phyloP scores from a whole-genome alignment of 2,888 invertebrate species.

The Tridacna crocea region DNA sequence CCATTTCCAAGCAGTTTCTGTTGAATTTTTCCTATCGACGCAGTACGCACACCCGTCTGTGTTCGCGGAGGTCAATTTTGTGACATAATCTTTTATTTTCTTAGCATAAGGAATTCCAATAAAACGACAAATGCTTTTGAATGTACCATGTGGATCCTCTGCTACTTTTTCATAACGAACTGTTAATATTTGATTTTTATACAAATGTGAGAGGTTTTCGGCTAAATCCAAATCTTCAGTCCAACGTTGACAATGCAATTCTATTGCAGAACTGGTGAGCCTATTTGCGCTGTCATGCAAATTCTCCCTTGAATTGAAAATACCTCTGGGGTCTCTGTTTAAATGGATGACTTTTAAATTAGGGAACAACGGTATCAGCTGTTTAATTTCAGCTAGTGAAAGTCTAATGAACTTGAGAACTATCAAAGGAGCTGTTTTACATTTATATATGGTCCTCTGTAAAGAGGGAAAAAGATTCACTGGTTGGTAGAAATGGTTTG shows the following conservation, averaged over 20 bases:
- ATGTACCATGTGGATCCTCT: not conserved
- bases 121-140: constrained; percentile 20
- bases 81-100: not conserved
- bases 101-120: constrained; percentile 20
- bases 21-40: constrained; percentile 16
- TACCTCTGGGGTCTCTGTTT: constrained; percentile 37
- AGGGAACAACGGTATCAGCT: constrained; percentile 30
- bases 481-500: not conserved
- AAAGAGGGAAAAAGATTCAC: not conserved
- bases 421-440: constrained; percentile 9
- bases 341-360: constrained; percentile 37
- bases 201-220: not conserved
- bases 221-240: constrained; percentile 5
- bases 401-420: constrained; percentile 26
- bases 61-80: not conserved
- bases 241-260: not conserved
- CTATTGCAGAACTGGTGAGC: not conserved
- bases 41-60: constrained; percentile 16
- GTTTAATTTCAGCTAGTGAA: not conserved
- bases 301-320: constrained; percentile 30
- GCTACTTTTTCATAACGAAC: constrained; percentile 32
- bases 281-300: not conserved
- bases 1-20: constrained; percentile 29
- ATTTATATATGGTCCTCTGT: not conserved
- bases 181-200: constrained; percentile 17